phyloP scores from a whole-genome alignment of 1,140 invertebrate genomes.

The Drosophila tani region DNA sequence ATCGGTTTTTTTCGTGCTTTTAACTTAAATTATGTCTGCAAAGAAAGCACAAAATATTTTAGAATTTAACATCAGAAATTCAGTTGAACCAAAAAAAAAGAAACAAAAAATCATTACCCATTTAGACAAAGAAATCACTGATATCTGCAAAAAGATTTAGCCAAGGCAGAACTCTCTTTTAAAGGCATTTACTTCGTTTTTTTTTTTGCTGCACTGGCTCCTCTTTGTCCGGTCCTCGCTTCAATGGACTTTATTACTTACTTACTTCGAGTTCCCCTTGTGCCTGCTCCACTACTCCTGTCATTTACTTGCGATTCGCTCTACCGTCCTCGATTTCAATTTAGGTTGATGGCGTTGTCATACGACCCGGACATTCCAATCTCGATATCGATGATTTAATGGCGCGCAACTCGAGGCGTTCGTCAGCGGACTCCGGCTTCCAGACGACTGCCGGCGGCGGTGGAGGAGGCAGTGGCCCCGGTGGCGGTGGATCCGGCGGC shows the following conservation, averaged over 20 bases:
- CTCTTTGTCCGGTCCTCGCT: constrained; percentile 36
- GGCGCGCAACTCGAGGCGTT: constrained; percentile 81
- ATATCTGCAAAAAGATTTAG: constrained; percentile 17
- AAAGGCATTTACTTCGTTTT: constrained; percentile 20
- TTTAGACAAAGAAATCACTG: not conserved
- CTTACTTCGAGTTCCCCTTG: constrained; percentile 31
- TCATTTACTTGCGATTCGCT: constrained; percentile 51
- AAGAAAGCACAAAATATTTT: not conserved
- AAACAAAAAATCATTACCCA: not conserved
- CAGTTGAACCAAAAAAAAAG: not conserved
- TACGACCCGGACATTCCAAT: constrained; percentile 85
- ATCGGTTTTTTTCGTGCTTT: too few species aligned
- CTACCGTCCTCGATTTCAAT: constrained; percentile 71
- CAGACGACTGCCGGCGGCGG: constrained; percentile 56
- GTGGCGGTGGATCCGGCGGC: constrained; percentile 14
- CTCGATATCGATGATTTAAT: constrained; percentile 88
- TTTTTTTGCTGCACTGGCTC: constrained; percentile 23
- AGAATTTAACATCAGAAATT: not conserved
- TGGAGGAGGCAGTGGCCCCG: constrained; percentile 10
- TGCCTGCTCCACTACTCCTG: constrained; percentile 30
- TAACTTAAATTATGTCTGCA: too few species aligned
- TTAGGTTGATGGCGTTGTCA: constrained; percentile 85
- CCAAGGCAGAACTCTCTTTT: constrained; percentile 3
- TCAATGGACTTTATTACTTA: constrained; percentile 72
- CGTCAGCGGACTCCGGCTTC: constrained; percentile 64